phyloP scores from a whole-genome alignment of 2,113 vertebrate species.

The Narcine bancroftii region DNA sequence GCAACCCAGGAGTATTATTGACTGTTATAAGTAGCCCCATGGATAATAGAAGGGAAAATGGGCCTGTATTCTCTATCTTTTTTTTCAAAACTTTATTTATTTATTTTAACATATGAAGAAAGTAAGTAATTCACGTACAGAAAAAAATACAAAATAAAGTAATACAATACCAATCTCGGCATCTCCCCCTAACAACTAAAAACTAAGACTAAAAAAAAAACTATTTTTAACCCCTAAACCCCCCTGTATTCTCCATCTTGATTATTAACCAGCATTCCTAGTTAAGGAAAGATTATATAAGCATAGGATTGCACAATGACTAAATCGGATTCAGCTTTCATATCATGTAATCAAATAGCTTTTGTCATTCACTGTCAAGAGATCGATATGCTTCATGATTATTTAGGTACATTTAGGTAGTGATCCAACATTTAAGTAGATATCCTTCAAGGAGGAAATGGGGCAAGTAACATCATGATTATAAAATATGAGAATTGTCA shows the following conservation, averaged over 20 bases:
- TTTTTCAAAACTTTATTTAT: no score
- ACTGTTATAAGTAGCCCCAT: neutral
- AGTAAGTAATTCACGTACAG: no score
- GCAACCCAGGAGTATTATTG: neutral
- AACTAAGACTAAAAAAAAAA: no score
- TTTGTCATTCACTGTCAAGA: neutral
- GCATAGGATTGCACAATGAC: neutral
- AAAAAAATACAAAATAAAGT: no score
- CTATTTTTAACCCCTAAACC: no score
- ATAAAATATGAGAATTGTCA: no score
- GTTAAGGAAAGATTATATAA: neutral
- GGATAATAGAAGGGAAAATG: neutral
- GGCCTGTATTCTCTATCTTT: neutral
- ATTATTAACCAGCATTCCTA: neutral
- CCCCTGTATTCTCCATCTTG: neutral
- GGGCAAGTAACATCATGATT: neutral
- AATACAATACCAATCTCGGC: no score
- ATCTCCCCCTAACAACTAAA: no score
- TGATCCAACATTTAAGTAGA: neutral
- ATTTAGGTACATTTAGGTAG: neutral
- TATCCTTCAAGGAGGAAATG: neutral
- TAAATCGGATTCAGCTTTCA: neutral
- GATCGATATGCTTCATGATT: neutral
- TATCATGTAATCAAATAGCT: neutral
- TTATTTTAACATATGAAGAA: no score